Evolutionary conservation across 2,797 vertebrate genomes (phyloP).

Genomic region (Tarsius wallacei): DNA sequence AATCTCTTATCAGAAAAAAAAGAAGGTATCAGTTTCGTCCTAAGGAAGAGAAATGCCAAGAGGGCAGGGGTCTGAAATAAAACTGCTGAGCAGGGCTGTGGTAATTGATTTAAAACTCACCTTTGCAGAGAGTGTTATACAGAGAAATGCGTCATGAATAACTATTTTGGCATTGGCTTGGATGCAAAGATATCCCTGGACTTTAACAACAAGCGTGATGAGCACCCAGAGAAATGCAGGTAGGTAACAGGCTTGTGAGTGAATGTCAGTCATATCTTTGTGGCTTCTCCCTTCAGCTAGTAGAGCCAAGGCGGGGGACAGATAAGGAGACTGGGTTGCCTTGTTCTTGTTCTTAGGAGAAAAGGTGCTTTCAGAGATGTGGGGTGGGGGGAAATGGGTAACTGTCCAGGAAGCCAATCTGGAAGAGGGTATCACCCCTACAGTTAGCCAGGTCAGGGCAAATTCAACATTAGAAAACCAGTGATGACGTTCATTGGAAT

Average conservation of each 20-base stretch:
- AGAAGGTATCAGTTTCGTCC: not conserved
- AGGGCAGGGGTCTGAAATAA: no score
- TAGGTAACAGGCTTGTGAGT: conserved; percentile 60
- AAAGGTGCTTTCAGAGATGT: not conserved
- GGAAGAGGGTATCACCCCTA: not conserved
- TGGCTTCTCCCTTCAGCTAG: fast-evolving
- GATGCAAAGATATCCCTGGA: conserved; percentile 99
- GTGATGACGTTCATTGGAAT: not conserved
- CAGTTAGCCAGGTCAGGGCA: not conserved
- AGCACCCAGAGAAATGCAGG: conserved; percentile 99
- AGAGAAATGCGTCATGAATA: conserved; percentile 99
- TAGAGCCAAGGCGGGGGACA: not conserved
- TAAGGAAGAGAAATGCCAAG: not conserved
- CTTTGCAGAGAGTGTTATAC: conserved; percentile 95
- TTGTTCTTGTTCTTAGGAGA: not conserved
- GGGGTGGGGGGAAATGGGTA: no score
- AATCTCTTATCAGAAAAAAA: not conserved
- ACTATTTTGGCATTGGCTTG: conserved; percentile 98
- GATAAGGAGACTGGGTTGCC: fast-evolving
- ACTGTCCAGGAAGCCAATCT: not conserved
- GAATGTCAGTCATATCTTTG: fast-evolving
- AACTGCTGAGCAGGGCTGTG: fast-evolving
- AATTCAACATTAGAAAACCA: not conserved
- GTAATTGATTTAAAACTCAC: not conserved
- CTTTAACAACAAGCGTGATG: conserved; percentile 98